Base-by-base conservation (phyloP, 1,140 invertebrate genomes). In the Brachionus calyciflorus region DNA sequence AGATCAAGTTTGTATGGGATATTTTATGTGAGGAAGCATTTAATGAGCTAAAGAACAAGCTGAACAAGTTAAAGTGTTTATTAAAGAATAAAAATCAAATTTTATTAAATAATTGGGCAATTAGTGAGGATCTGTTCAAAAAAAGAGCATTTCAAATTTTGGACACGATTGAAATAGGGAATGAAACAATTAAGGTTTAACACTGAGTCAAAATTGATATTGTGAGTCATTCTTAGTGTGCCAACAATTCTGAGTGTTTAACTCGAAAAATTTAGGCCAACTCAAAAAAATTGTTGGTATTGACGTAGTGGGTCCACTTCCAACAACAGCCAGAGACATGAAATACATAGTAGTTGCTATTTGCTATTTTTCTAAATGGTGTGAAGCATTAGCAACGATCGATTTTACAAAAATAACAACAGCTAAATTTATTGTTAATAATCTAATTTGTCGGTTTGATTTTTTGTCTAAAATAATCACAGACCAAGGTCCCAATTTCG, bases 351-450 rank as follows among this genome's bases (percentile, higher is more conserved):
- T 80, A 14, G 75, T 79, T 12, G 14, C 78, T 0, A 76, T 49
- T 21, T 79, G 80, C 55, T 80, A 78, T 44, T 81, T 80, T 68
- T 79, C 63, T 2, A 80, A 79, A 77, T 81, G 79, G 79, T 48
- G 55, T 12, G 60, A 78, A 28, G 73, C 73, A n/a, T 78, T 53
- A 48, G 57, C 78, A 14, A 21, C 78, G 9, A 24, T 9, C 3
- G 33, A 78, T 37, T 12, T 51, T 3, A 53, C 26, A 24, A 24
- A 63, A 12, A 12, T 12, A 6, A 70, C 65, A 55, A 48, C 69
- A 37, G 77, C 77, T 17, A 7, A 33, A 19, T 37, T 37, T 9
- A 37, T 37, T 37, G 9, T 37, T 9, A 37, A 37, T 37, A 3
- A 37, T 3, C 33, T 37, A 5, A 37, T 37, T 37, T 37, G 33